Conservation (phyloP, 2,797 vertebrate species). For the Pseudocheirus occidentalis region DNA sequence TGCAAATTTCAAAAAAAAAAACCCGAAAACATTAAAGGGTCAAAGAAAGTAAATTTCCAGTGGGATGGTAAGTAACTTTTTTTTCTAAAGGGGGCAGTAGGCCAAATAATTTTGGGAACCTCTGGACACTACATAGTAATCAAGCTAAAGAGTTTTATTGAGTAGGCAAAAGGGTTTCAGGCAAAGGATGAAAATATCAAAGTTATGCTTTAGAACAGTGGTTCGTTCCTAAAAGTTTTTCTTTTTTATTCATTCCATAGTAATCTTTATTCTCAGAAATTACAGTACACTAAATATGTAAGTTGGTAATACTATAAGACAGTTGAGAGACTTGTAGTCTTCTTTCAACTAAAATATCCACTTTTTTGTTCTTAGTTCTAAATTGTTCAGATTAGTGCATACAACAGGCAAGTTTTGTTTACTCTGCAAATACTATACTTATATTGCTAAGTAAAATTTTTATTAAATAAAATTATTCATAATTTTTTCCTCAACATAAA, state of each 20-base stretch:
- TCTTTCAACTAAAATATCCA: background rate
- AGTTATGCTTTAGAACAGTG: background rate
- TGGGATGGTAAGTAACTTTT: too few relatives aligned
- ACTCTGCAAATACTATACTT: background rate
- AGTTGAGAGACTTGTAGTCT: background rate
- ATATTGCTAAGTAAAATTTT: background rate
- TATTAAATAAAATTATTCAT: background rate
- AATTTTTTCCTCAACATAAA: background rate
- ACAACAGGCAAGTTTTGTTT: background rate
- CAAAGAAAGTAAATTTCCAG: too few relatives aligned
- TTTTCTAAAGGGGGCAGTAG: too few relatives aligned
- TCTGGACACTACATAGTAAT: background rate
- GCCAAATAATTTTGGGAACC: too few relatives aligned
- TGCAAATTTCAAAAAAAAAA: too few relatives aligned
- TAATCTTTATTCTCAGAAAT: background rate
- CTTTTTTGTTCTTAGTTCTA: background rate
- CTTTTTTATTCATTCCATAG: background rate
- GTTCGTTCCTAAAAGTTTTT: background rate
- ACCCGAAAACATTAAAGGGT: too few relatives aligned
- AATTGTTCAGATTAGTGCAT: background rate
- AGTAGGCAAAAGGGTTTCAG: background rate
- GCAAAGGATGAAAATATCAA: background rate
- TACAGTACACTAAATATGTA: background rate
- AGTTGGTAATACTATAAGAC: background rate
- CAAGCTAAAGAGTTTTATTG: background rate